Evolutionary conservation across 2,797 vertebrate genomes (phyloP).

Genomic region (Paramormyrops hopkinsi): DNA sequence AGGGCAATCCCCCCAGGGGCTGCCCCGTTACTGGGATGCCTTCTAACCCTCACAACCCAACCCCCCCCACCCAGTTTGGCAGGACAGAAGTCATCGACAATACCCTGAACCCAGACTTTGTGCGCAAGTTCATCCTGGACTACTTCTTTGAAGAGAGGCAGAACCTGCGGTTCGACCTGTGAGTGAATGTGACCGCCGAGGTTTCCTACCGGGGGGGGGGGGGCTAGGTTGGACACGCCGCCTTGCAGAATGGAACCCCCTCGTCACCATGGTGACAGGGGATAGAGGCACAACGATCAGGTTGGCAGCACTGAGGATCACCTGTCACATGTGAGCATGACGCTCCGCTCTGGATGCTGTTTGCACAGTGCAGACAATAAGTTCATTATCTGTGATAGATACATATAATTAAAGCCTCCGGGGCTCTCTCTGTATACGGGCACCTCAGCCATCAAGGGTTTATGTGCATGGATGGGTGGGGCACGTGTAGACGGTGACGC

Average conservation of each 20-base stretch:
- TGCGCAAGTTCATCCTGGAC: constrained; percentile 96
- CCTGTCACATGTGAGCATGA: background rate
- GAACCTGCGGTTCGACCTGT: constrained; percentile 96
- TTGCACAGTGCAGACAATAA: background rate
- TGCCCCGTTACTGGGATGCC: background rate
- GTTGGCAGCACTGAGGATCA: background rate
- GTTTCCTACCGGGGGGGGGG: background rate
- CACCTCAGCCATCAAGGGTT: background rate
- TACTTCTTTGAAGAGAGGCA: constrained; percentile 99
- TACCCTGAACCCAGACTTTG: constrained; percentile 96
- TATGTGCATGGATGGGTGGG: background rate
- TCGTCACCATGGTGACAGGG: constrained; percentile 23
- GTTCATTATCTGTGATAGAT: background rate
- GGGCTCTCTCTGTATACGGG: background rate
- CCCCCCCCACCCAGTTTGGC: constrained; percentile 68
- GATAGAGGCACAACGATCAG: background rate
- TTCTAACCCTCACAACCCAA: background rate
- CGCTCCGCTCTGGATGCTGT: background rate
- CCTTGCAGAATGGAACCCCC: constrained; percentile 23
- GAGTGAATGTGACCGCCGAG: constrained; percentile 53
- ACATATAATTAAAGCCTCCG: background rate
- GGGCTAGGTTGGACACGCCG: background rate
- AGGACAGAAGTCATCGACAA: constrained; percentile 98
- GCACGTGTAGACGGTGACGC: background rate
- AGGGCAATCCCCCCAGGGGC: background rate